A percentile compares a stretch with the other conserved stretches of the same genome.
These are phyloP conservation scores for Polyommatus icarus DNA, from an alignment of 2,888 invertebrate species.

Conservation along the genomic window DNA sequence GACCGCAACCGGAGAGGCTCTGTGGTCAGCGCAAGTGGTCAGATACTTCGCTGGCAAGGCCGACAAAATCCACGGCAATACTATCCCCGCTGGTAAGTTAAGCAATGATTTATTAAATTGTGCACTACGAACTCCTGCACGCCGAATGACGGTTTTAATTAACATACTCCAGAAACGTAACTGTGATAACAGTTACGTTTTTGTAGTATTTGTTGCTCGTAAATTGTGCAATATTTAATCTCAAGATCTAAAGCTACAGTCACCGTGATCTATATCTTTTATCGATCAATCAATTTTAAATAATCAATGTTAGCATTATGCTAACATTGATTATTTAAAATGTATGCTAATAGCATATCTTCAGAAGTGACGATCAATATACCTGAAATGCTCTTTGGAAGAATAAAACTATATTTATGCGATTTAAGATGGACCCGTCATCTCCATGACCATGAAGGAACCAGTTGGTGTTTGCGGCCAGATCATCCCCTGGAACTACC, in stretches of 20 bases:
- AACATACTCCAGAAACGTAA: no score
- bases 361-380: background rate
- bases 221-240: no score
- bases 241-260: no score
- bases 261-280: no score
- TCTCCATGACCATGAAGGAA: constrained; percentile 92
- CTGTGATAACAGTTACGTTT: no score
- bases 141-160: no score
- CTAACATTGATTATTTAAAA: no score
- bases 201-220: background rate
- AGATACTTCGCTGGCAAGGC: constrained; percentile 96
- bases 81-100: constrained; percentile 83
- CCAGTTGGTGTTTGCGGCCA: constrained; percentile 94
- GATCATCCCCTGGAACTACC: constrained; percentile 97
- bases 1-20: constrained; percentile 85
- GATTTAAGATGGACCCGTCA: constrained; percentile 85
- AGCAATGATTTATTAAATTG: background rate
- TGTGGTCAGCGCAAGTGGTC: constrained; percentile 81
- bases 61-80: constrained; percentile 90
- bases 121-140: no score
- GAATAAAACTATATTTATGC: background rate
- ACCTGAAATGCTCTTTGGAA: background rate
- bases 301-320: no score
- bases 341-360: no score
- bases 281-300: no score